phyloP scores from a whole-genome alignment of 2,888 invertebrate genomes.

The Brenthis daphne region DNA sequence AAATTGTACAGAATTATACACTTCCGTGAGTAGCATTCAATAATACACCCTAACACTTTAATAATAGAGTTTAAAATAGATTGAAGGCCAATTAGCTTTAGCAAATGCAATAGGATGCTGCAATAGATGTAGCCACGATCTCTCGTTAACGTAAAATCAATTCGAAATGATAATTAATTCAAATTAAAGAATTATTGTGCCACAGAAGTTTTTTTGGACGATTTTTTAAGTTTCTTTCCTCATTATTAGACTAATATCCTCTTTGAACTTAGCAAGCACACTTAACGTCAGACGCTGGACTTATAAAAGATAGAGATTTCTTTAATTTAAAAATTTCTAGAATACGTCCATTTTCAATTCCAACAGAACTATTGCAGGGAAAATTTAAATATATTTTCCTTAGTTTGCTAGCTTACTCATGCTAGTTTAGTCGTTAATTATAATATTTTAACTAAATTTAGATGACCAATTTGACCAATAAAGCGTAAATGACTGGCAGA shows the following conservation, averaged over 20 bases:
- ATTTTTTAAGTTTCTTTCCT: neutral
- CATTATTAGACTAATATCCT: neutral
- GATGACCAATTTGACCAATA: too few species aligned
- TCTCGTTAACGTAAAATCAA: slow-evolving; percentile 41
- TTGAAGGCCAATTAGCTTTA: slow-evolving; percentile 5
- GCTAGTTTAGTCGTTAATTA: too few species aligned
- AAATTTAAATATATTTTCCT: too few species aligned
- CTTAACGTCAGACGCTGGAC: neutral
- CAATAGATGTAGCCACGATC: slow-evolving; percentile 36
- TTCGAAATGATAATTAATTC: slow-evolving; percentile 40
- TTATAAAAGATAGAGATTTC: too few species aligned
- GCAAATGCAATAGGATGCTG: slow-evolving; percentile 40
- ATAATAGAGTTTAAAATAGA: slow-evolving; percentile 21
- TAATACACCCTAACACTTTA: slow-evolving; percentile 11
- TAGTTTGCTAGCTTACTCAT: too few species aligned
- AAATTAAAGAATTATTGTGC: neutral
- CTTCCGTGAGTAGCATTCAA: neutral
- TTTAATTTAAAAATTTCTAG: too few species aligned
- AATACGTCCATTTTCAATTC: too few species aligned
- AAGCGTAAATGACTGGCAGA: too few species aligned
- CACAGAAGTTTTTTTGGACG: neutral
- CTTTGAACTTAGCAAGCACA: slow-evolving; percentile 11
- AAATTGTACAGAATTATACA: slow-evolving; percentile 39
- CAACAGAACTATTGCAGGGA: too few species aligned
- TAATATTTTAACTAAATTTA: too few species aligned